Percentiles rank a stretch among this genome's conserved stretches.
Evolutionary conservation across 2,113 vertebrate species (phyloP).

Genomic region (Zosterops lateralis): DNA sequence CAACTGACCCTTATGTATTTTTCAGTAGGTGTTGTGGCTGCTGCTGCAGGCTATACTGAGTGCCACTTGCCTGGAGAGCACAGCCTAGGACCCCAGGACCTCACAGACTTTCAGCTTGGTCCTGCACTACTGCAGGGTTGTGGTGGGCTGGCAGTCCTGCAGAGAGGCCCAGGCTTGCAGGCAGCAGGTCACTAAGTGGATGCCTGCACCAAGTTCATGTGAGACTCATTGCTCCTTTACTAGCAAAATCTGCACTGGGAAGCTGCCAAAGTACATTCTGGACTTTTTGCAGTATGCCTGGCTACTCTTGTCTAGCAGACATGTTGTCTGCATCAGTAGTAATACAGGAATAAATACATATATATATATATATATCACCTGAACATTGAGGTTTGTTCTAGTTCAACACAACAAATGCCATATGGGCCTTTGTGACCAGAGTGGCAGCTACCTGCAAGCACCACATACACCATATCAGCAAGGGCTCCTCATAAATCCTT

Average conservation of each 20-base stretch:
- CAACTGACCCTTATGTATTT: neutral
- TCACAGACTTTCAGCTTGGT: neutral
- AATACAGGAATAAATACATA: neutral
- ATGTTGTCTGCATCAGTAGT: neutral
- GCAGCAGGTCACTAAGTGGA: rapidly evolving
- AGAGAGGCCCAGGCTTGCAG: neutral
- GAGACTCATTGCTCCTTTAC: neutral
- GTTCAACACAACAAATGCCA: neutral
- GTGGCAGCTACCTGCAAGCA: neutral
- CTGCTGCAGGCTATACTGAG: neutral
- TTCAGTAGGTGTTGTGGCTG: neutral
- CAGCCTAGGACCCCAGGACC: neutral
- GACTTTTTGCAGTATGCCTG: neutral
- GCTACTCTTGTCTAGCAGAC: neutral
- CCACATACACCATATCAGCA: neutral
- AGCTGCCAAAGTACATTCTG: neutral
- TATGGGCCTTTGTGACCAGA: neutral
- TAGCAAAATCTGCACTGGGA: neutral
- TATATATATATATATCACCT: neutral
- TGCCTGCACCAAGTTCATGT: neutral
- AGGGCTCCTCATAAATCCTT: neutral
- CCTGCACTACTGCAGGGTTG: neutral
- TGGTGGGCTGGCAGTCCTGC: neutral
- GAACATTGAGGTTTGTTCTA: neutral
- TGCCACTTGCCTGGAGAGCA: neutral